Evolutionary conservation across 1,140 invertebrate genomes (phyloP).

Genomic region (Temnothorax nylanderi): DNA sequence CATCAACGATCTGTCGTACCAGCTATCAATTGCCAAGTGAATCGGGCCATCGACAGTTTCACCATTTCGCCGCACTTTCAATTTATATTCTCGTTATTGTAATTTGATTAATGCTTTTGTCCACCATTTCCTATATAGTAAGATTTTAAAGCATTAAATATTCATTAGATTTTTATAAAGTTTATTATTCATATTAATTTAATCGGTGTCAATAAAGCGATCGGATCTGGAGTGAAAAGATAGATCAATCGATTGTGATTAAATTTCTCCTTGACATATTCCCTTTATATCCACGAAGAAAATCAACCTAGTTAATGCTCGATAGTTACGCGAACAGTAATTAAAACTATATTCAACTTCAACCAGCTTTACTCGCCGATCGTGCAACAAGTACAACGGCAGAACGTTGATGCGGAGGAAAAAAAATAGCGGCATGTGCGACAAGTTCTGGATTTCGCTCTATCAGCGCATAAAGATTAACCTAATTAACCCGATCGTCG

Average conservation of each 20-base stretch:
- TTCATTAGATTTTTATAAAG: neutral
- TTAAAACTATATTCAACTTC: slow-evolving; percentile 33
- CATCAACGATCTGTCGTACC: slow-evolving; percentile 6
- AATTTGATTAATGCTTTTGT: neutral
- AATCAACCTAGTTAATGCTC: slow-evolving; percentile 69
- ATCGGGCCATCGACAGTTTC: slow-evolving; percentile 27
- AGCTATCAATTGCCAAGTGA: slow-evolving; percentile 33
- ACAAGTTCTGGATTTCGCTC: slow-evolving; percentile 14
- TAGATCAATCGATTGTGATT: slow-evolving; percentile 40
- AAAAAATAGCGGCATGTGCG: neutral
- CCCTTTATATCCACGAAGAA: slow-evolving; percentile 52
- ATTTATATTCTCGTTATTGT: neutral
- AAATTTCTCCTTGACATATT: slow-evolving; percentile 69
- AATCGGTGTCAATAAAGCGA: slow-evolving; percentile 6
- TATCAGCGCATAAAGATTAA: slow-evolving; percentile 28
- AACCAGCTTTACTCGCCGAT: slow-evolving; percentile 15
- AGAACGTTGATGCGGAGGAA: no score
- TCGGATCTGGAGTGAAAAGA: slow-evolving; percentile 28
- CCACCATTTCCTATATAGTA: neutral
- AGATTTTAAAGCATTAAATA: neutral
- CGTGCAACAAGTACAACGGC: slow-evolving; percentile 16
- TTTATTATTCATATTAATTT: neutral
- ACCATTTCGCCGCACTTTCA: neutral
- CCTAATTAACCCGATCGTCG: slow-evolving; percentile 17
- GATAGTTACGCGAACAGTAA: slow-evolving; percentile 33